These are phyloP conservation scores for Catajapyx aquilonaris DNA, from an alignment of 1,140 invertebrate species.

Conservation along the genomic window DNA sequence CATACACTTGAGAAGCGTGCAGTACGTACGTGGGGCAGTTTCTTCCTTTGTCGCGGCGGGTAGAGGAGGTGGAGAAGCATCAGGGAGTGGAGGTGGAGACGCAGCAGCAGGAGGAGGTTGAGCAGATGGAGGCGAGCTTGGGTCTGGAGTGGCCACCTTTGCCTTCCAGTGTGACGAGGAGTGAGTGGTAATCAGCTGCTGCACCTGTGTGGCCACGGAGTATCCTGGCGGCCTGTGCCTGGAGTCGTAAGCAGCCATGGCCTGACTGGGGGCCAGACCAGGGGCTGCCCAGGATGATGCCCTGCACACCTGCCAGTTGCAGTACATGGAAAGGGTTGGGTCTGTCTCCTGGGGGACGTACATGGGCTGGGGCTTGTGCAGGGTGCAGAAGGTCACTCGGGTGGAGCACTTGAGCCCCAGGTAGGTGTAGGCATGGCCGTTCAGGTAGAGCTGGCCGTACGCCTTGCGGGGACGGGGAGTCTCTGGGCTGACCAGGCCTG, in stretches of 20 bases:
- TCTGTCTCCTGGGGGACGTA: constrained; percentile 56
- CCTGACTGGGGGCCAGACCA: constrained; percentile 40
- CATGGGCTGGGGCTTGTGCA: constrained; percentile 83
- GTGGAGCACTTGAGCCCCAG: constrained; percentile 77
- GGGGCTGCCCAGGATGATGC: constrained; percentile 44
- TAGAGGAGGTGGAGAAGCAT: background rate
- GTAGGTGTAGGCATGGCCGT: constrained; percentile 83
- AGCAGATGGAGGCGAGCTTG: background rate
- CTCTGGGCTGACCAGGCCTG: constrained; percentile 65
- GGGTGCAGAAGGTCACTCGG: constrained; percentile 73
- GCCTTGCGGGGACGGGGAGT: constrained; percentile 69
- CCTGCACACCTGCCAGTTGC: constrained; percentile 74
- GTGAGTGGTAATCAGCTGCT: constrained; percentile 39
- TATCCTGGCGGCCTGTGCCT: constrained; percentile 38
- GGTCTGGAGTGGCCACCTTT: background rate
- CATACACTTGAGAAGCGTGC: no score
- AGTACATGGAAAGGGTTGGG: constrained; percentile 90
- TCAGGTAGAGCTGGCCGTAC: constrained; percentile 66
- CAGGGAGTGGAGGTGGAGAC: background rate
- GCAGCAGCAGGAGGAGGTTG: background rate
- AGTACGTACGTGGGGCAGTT: no score
- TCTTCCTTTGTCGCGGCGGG: background rate
- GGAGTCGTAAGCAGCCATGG: constrained; percentile 36
- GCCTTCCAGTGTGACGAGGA: constrained; percentile 29
- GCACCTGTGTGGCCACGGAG: constrained; percentile 33